Conservation (phyloP, 35 echinoderm and acorn worm genomes). For the Patiria miniata region DNA sequence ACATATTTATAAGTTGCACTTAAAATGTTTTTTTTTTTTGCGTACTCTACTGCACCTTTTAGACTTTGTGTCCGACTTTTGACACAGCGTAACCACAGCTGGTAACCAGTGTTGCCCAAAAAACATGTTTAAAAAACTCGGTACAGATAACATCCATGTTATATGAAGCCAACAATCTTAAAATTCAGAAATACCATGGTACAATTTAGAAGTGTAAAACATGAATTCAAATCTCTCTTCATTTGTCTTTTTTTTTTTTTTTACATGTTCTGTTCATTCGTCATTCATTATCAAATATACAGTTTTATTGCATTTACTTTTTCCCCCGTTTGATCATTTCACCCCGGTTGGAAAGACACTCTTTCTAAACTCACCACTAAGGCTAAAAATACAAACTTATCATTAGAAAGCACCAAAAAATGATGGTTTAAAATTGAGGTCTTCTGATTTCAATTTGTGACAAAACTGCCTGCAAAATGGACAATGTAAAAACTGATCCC, state of each 20-base stretch:
- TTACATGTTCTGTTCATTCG: slow-evolving; percentile 13
- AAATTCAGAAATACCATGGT: slow-evolving; percentile 16
- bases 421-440: too few relatives aligned
- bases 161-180: not conserved
- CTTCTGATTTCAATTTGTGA: too few relatives aligned
- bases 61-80: not conserved
- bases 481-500: too few relatives aligned
- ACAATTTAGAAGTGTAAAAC: not conserved
- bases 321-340: not conserved
- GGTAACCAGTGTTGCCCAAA: not conserved
- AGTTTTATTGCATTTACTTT: slow-evolving; percentile 25
- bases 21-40: not conserved
- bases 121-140: not conserved
- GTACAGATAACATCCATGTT: not conserved
- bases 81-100: not conserved
- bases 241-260: not conserved
- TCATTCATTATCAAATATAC: slow-evolving; percentile 21
- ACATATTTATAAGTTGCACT: slow-evolving; percentile 16
- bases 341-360: slow-evolving; percentile 3
- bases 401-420: too few relatives aligned
- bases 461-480: too few relatives aligned
- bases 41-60: not conserved
- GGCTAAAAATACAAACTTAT: too few relatives aligned
- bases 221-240: not conserved
- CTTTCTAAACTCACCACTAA: not conserved